Base-by-base conservation (phyloP, 2,888 invertebrate species). In the Eupeodes luniger region DNA sequence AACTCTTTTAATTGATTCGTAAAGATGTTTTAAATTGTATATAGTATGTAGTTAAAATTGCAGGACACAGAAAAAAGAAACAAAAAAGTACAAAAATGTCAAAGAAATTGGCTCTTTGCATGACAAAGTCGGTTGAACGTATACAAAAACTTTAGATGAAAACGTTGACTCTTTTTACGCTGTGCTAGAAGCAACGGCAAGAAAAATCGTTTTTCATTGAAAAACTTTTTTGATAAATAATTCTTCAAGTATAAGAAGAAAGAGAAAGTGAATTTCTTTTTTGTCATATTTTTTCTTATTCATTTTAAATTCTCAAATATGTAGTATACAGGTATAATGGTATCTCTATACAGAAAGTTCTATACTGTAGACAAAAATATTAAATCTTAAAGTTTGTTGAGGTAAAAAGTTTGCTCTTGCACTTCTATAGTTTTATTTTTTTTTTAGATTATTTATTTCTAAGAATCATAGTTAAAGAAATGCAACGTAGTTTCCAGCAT, bases 131-230 rank as follows among this genome's bases (percentile, higher is more conserved):
- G 67, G 51, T 40, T 40, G 67, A 55, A 77, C 27, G 62, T n/a
- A 27, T n/a, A 27, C 27, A 57, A 72, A 78, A 78, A 57, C 78
- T 78, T 72, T 49, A 77, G 69, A 70, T 62, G 77, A 77, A 55
- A 64, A 82, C 64, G 78, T 57, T 66, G 82, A 76, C 59, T 76
- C 19, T 76, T 69, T 40, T 40, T 40, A 9, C 40, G 40, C 40
- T 27, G 27, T 2, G 82, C 70, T 62, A 19, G 47, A 44, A 61
- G 82, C 70, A 16, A 49, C 61, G 5, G 3, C 7, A 76, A 78
- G 78, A 70, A 83, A 78, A 59, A 62, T 79, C 72, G 66, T 67
- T 64, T 84, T 84, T 80, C 84, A 80, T 84, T 79, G 84, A 74
- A 84, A 84, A 84, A 84, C 67, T 84, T 84, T 80, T 74, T 79